Conservation (phyloP, 53 echinoderm and acorn worm species). For the Pentamera pediparva region DNA sequence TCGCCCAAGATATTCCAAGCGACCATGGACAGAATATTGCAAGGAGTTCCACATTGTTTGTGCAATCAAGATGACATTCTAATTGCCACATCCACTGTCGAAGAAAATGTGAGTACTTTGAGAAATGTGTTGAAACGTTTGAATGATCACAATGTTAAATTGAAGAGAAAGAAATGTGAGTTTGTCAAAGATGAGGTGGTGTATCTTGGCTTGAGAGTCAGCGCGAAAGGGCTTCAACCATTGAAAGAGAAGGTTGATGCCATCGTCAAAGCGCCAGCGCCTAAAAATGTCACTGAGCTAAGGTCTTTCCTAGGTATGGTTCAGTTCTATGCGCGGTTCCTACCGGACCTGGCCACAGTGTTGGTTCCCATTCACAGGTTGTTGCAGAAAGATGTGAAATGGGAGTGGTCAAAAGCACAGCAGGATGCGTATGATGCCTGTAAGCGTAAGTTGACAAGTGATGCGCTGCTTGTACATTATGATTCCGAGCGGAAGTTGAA, state of each 20-base stretch:
- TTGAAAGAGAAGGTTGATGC: slow-evolving; percentile 9
- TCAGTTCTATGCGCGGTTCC: slow-evolving; percentile 29
- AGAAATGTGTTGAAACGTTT: slow-evolving; percentile 14
- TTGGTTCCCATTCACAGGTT: background rate
- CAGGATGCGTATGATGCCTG: slow-evolving; percentile 8
- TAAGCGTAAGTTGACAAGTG: slow-evolving; percentile 15
- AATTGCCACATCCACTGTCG: slow-evolving; percentile 14
- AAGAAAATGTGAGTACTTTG: slow-evolving; percentile 20
- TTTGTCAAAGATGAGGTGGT: slow-evolving; percentile 27
- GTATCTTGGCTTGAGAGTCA: slow-evolving; percentile 26
- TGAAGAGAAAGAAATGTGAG: slow-evolving; percentile 21
- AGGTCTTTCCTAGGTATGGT: slow-evolving; percentile 25
- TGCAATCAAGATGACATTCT: slow-evolving; percentile 52
- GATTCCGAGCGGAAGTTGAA: slow-evolving; percentile 35
- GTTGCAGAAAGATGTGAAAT: background rate
- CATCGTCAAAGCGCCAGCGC: slow-evolving; percentile 14
- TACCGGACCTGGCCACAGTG: slow-evolving; percentile 17
- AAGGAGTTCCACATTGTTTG: slow-evolving; percentile 38
- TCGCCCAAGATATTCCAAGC: slow-evolving; percentile 52
- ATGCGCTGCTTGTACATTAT: slow-evolving; percentile 41
- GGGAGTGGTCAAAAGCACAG: slow-evolving; percentile 18
- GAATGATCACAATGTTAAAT: slow-evolving; percentile 31
- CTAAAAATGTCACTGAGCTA: slow-evolving; percentile 19
- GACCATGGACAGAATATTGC: slow-evolving; percentile 46
- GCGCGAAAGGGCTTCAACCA: slow-evolving; percentile 19